These are phyloP conservation scores for Campaea margaritaria DNA, from an alignment of 2,888 invertebrate genomes.

Conservation along the genomic window DNA sequence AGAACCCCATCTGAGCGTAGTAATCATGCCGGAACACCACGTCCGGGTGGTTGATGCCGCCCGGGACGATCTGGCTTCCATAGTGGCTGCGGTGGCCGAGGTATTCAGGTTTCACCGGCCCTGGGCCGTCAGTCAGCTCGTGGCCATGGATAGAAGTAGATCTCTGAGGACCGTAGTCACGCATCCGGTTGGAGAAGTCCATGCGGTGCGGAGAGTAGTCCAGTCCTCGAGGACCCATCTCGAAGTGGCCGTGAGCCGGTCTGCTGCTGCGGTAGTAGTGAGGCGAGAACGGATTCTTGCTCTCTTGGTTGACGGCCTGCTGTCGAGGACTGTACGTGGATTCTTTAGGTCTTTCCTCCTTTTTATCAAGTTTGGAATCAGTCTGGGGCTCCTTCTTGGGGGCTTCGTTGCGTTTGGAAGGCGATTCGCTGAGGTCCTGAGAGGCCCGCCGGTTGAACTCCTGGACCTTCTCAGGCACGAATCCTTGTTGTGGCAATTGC, in stretches of 20 bases:
- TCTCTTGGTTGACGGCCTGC: constrained; percentile 49
- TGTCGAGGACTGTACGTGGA: constrained; percentile 57
- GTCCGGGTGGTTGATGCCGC: constrained; percentile 74
- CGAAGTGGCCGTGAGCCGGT: constrained; percentile 74
- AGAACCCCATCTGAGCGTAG: constrained; percentile 72
- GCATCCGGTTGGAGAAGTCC: constrained; percentile 72
- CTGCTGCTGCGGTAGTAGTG: constrained; percentile 70
- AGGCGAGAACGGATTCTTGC: constrained; percentile 77
- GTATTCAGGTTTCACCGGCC: constrained; percentile 70
- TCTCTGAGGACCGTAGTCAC: constrained; percentile 77
- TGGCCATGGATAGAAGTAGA: constrained; percentile 81
- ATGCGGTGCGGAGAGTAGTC: constrained; percentile 79
- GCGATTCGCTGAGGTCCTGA: constrained; percentile 69
- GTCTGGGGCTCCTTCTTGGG: constrained; percentile 68
- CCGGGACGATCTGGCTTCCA: constrained; percentile 74
- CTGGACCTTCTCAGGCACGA: constrained; percentile 76
- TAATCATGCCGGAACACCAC: constrained; percentile 79
- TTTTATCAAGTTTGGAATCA: constrained; percentile 53
- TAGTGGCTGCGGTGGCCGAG: constrained; percentile 71
- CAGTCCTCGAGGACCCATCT: constrained; percentile 80
- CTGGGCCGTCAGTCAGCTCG: constrained; percentile 72
- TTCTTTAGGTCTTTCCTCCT: constrained; percentile 60
- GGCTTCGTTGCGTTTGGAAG: constrained; percentile 54
- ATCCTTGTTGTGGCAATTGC: constrained; percentile 75
- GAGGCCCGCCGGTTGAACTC: constrained; percentile 77